phyloP scores from a whole-genome alignment of 2,113 vertebrate genomes.

The Carettochelys insculpta region DNA sequence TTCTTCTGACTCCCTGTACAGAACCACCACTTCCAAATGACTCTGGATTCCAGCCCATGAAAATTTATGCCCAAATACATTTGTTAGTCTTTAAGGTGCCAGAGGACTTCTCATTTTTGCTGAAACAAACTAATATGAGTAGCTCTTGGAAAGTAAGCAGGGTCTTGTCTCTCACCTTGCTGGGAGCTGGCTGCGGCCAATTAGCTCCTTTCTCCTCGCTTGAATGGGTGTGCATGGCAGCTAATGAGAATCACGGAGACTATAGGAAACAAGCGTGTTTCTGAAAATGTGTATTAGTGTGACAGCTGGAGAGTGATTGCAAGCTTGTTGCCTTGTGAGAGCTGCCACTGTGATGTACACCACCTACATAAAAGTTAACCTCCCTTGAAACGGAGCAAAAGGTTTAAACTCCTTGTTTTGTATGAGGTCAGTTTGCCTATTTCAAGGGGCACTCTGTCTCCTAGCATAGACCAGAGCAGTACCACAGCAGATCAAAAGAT shows the following conservation, averaged over 20 bases:
- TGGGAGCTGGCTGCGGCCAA: not conserved
- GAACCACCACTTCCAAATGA: no score
- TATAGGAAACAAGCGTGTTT: not conserved
- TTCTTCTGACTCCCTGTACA: not conserved
- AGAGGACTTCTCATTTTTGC: no score
- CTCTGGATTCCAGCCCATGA: no score
- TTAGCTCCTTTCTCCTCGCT: slow-evolving; percentile 1
- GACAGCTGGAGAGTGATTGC: not conserved
- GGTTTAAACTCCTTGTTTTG: not conserved
- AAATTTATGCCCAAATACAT: no score
- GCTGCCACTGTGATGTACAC: not conserved
- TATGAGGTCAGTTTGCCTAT: not conserved
- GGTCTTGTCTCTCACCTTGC: not conserved
- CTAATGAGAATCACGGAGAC: not conserved
- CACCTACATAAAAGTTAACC: not conserved
- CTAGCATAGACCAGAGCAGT: not conserved
- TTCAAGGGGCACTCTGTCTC: not conserved
- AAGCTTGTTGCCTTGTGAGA: not conserved
- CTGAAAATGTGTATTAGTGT: not conserved
- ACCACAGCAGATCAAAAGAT: not conserved
- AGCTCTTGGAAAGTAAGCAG: not conserved
- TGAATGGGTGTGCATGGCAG: not conserved
- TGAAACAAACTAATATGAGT: no score
- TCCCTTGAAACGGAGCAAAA: not conserved
- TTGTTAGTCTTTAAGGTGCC: no score